phyloP scores from a whole-genome alignment of 2,797 vertebrate genomes.

The Nyctibius grandis region DNA sequence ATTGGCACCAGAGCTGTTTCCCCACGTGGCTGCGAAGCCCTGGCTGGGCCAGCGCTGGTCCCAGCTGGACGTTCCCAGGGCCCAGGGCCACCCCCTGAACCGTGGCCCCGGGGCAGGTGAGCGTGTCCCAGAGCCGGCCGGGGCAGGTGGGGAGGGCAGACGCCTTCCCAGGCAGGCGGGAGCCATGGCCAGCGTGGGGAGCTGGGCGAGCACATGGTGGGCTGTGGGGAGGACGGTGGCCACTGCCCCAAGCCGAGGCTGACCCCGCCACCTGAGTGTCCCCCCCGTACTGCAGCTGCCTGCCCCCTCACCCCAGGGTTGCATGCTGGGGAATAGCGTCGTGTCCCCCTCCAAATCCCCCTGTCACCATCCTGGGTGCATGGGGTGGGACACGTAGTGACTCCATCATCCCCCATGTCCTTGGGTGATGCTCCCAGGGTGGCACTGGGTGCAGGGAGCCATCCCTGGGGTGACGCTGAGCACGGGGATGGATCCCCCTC shows the following conservation, averaged over 20 bases:
- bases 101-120: fast-evolving
- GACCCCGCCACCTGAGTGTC: neutral
- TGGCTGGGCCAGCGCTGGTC: slow-evolving; percentile 56
- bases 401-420: neutral
- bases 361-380: neutral
- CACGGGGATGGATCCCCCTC: fast-evolving
- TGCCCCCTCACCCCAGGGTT: neutral
- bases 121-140: neutral
- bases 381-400: fast-evolving
- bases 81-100: neutral
- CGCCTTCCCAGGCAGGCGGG: neutral
- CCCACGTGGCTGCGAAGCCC: slow-evolving; percentile 66
- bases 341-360: no score
- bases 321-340: fast-evolving
- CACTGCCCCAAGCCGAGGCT: neutral
- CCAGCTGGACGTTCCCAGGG: slow-evolving; percentile 64
- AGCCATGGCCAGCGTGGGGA: neutral
- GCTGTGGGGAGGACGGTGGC: no score
- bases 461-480: neutral
- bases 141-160: neutral
- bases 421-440: neutral
- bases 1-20: slow-evolving; percentile 74
- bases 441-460: neutral
- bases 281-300: neutral
- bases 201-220: fast-evolving